phyloP scores from a whole-genome alignment of 64 coral and sea anemone species.

The Astreopora myriophthalma region DNA sequence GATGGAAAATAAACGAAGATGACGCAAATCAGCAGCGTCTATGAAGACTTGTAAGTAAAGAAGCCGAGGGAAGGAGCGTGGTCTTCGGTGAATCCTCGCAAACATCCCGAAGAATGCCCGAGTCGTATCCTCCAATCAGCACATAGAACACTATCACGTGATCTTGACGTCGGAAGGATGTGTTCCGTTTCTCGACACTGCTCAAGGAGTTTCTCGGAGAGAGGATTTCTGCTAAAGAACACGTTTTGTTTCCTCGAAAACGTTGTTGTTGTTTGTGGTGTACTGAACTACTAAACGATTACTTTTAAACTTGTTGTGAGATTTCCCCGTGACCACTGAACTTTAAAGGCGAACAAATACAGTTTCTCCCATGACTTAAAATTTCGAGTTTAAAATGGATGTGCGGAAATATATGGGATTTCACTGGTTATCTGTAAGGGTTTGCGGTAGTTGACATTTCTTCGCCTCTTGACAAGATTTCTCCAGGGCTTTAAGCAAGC shows the following conservation, averaged over 20 bases:
- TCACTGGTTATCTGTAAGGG: too few relatives aligned
- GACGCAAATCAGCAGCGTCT: not conserved
- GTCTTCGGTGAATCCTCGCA: not conserved
- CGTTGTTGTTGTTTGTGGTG: not conserved
- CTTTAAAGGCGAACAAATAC: too few relatives aligned
- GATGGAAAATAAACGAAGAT: constrained; percentile 65
- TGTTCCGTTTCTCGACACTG: not conserved
- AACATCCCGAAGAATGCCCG: not conserved
- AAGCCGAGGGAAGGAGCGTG: not conserved
- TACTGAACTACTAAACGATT: not conserved
- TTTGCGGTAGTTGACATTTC: too few relatives aligned
- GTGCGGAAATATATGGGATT: too few relatives aligned
- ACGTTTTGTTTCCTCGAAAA: not conserved
- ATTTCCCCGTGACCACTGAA: too few relatives aligned
- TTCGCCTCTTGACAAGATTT: too few relatives aligned
- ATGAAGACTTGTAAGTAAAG: not conserved
- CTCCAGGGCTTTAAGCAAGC: too few relatives aligned
- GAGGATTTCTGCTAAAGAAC: not conserved
- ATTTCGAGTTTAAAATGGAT: too few relatives aligned
- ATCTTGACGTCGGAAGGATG: not conserved
- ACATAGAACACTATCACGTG: too few relatives aligned
- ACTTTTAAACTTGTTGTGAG: not conserved
- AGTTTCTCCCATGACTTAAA: too few relatives aligned
- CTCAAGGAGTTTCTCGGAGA: not conserved
- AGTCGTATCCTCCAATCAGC: not conserved